Conservation (phyloP, 1,140 invertebrate species). For the Lasioglossum albipes region DNA sequence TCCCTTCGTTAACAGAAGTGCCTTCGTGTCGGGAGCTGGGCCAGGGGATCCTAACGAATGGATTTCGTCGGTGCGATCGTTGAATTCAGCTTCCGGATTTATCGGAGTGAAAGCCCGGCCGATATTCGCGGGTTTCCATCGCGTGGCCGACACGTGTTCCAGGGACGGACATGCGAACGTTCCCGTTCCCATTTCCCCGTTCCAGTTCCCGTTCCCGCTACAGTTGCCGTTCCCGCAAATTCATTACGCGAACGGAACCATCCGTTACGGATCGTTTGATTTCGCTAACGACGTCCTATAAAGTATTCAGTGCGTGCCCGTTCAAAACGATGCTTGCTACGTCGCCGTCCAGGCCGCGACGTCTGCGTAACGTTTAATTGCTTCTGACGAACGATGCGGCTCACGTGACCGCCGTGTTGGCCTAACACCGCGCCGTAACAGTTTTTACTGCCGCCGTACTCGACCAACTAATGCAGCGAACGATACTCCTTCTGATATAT, state of each 20-base stretch:
- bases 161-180: conserved; percentile 42
- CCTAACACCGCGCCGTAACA: too few species aligned
- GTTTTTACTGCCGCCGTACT: too few species aligned
- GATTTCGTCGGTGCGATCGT: conserved; percentile 25
- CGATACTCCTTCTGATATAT: too few species aligned
- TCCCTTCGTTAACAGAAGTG: conserved; percentile 33
- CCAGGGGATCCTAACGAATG: conserved; percentile 15
- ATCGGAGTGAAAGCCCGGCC: conserved; percentile 46
- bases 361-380: conserved; percentile 20
- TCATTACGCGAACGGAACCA: conserved; percentile 61
- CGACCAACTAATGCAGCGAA: too few species aligned
- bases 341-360: conserved; percentile 23
- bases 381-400: conserved; percentile 3
- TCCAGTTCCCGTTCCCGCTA: too few species aligned
- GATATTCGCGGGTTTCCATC: conserved; percentile 44
- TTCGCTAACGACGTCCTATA: conserved; percentile 61
- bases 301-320: conserved; percentile 51
- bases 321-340: conserved; percentile 27
- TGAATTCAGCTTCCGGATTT: conserved; percentile 30
- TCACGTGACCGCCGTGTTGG: too few species aligned
- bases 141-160: conserved; percentile 52
- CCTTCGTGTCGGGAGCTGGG: not conserved
- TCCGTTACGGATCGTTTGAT: conserved; percentile 61
- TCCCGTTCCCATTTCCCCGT: too few species aligned
- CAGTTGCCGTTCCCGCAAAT: conserved; percentile 42